Conservation (phyloP, 35 echinoderm and acorn worm genomes). For the Apostichopus parvimensis region DNA sequence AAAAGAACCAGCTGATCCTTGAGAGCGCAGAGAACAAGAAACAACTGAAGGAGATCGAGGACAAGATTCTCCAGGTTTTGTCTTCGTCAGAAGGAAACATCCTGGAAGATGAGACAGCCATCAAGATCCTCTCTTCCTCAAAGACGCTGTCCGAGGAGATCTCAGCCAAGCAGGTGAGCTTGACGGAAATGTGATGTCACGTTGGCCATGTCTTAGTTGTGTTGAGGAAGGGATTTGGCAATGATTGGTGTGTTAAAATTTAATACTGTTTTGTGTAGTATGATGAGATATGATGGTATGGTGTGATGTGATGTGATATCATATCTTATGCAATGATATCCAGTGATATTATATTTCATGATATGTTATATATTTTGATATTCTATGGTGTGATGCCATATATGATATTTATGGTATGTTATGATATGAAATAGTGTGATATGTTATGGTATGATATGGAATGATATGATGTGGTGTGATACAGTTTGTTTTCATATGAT, state of each 20-base stretch:
- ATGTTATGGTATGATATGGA: too few species aligned
- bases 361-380: too few species aligned
- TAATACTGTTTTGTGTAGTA: too few species aligned
- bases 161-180: conserved; percentile 91
- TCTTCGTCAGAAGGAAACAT: conserved; percentile 98
- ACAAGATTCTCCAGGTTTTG: conserved; percentile 93
- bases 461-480: too few species aligned
- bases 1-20: conserved; percentile 98
- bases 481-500: too few species aligned
- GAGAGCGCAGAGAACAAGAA: conserved; percentile 99
- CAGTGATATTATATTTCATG: too few species aligned
- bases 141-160: conserved; percentile 98
- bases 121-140: conserved; percentile 97
- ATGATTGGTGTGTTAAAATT: not conserved
- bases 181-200: not conserved
- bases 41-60: conserved; percentile 99
- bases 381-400: too few species aligned
- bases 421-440: too few species aligned
- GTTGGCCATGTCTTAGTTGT: not conserved
- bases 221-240: not conserved
- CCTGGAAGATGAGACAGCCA: conserved; percentile 97
- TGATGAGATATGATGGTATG: not conserved
- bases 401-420: too few species aligned
- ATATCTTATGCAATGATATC: too few species aligned
- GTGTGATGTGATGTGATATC: too few species aligned